A percentile compares a stretch with the other conserved stretches of the same genome.
Evolutionary conservation across 2,113 vertebrate genomes (phyloP).

Genomic region (Choloepus hoffmanni): DNA sequence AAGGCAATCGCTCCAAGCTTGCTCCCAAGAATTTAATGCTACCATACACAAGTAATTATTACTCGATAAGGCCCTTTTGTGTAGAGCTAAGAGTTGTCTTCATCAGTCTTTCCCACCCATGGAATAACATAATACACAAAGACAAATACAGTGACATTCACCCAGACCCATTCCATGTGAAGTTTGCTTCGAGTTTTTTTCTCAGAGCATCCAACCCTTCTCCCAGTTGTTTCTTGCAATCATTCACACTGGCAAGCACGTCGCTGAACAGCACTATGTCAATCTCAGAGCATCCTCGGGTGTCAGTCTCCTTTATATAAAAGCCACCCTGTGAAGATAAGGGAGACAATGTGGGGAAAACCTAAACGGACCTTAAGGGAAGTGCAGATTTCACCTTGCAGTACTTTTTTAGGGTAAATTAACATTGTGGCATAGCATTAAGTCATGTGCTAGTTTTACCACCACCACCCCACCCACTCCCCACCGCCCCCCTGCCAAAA

Average conservation of each 20-base stretch:
- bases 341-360: neutral
- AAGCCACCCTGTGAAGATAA: neutral
- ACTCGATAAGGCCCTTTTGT: conserved; percentile 50
- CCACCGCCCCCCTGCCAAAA: rapidly evolving
- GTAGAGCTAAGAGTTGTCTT: neutral
- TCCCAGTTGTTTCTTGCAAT: neutral
- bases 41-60: conserved; percentile 58
- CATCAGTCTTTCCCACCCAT: conserved; percentile 52
- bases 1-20: conserved; percentile 46
- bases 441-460: neutral
- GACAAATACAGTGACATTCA: neutral
- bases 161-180: neutral
- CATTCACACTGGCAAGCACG: neutral
- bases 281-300: neutral
- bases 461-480: neutral
- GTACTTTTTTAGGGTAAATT: neutral
- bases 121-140: conserved; percentile 39
- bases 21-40: conserved; percentile 33
- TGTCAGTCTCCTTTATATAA: neutral
- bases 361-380: neutral
- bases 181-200: neutral
- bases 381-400: neutral
- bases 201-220: neutral
- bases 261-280: neutral
- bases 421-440: neutral